Base-by-base conservation (phyloP, 2,113 vertebrate genomes). In the Cyprinus carpio region DNA sequence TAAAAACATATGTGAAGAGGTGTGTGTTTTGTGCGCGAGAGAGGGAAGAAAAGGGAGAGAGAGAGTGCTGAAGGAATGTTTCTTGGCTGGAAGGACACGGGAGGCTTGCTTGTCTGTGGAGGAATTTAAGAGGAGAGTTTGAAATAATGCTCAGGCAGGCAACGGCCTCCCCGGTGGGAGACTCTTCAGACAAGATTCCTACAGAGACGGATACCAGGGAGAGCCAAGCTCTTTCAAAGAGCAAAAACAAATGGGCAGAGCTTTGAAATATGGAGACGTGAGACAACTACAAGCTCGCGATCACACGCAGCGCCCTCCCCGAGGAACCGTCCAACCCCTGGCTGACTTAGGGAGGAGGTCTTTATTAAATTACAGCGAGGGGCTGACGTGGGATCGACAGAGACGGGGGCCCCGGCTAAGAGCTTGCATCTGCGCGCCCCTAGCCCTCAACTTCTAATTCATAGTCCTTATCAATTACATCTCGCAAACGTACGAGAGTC, bases 361-460 rank as follows among this genome's bases (percentile, higher is more conserved):
- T 71, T 93, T 90, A 93, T 93, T 93, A 92, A 94, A 93, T 94
- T 92, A 93, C 72, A 87, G 51, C 4, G 37, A 89, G 11, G 78
- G 84, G 75, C 82, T 81, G 74, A 84, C 69, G 84, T 83, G 82
- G 88, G 90, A 4, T 67, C 83, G 56, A 85, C 87, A 87, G 81
- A 83, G 67, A 83, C 23, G 1, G 31, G 88, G 77, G 40, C 69
- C 86, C 71, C 23, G 6, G 72, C 62, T 83, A 71, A 87, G 84
- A 80, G 78, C 74, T 89, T 85, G 86, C 88, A 90, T 90, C 89
- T 92, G 90, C 87, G 13, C 4, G 8, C 81, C 81, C 81, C 81
- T 72, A 76, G 90, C 89, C 81, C 88, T 88, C 80, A 58, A 86
- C 84, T 87, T 37, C 84, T 64, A 72, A 90, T 89, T 91, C 88